Base-by-base conservation (phyloP, 2,888 invertebrate genomes). In the Idaea biselata region DNA sequence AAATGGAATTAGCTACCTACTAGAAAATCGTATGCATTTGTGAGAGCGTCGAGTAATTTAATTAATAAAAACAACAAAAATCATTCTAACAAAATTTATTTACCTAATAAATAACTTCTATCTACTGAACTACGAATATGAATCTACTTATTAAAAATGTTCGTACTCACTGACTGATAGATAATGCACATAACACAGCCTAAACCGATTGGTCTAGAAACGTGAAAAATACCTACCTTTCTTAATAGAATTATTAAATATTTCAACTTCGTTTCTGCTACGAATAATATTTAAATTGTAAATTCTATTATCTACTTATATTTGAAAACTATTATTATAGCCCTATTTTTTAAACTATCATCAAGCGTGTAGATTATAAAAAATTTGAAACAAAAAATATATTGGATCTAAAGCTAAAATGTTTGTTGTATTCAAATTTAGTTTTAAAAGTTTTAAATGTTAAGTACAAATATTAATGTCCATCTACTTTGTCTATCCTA, bases 61-160 rank as follows among this genome's bases (percentile, higher is more conserved):
- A 68, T 67, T 60, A 71, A 71, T 63, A 67, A 60, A 73, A 68
- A 76, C 77, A 77, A 70, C 66, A 71, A 64, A 70, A 79, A 80
- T 72, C 81, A 82, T 84, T 77, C 76, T 81, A 86, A 85, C 83
- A 82, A 62, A 73, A 75, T 70, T 73, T 78, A 84, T 83, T 84
- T 80, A 74, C 75, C 81, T 84, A 63, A 58, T 59, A 63, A 58
- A 60, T 66, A 68, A 66, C 66, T 68, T 59, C 65, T 76, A 75
- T 68, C 67, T 73, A 77, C 69, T 67, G 62, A 61, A 60, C 55
- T 44, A 44, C 44, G 44, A 44, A 44, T 44, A 7, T 44, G 11
- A 44, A 44, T 44, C 44, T 44, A 44, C 44, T 8, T 44, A 1
- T 44, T 44, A 44, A 14, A 4, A 11, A 1, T 44, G 6, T 14